Evolutionary conservation across 2,888 invertebrate species (phyloP).

Genomic region (Phasia obesa): DNA sequence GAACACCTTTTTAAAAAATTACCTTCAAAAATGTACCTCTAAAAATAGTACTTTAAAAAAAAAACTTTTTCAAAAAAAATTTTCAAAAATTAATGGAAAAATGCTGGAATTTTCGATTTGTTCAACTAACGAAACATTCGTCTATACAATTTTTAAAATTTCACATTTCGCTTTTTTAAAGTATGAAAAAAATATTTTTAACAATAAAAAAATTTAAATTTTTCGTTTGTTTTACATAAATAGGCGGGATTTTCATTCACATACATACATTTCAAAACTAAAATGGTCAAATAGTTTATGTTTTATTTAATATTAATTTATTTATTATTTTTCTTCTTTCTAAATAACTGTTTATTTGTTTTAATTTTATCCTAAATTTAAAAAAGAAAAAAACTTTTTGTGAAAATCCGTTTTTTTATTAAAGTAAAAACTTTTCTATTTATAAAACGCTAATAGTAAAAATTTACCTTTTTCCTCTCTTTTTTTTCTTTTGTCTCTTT

Average conservation of each 20-base stretch:
- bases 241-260: not conserved
- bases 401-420: not conserved
- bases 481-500: constrained; percentile 51
- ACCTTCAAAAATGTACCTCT: too few relatives aligned
- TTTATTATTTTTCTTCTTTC: constrained; percentile 8
- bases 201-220: not conserved
- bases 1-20: too few relatives aligned
- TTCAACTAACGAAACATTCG: constrained; percentile 8
- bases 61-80: not conserved
- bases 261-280: not conserved
- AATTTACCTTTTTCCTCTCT: constrained; percentile 40
- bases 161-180: too few relatives aligned
- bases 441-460: constrained; percentile 13
- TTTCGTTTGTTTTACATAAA: not conserved
- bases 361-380: constrained; percentile 18
- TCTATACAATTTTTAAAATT: too few relatives aligned
- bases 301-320: constrained; percentile 25
- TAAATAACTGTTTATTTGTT: constrained; percentile 26
- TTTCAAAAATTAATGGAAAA: not conserved
- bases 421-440: not conserved
- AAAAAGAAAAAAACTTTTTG: not conserved
- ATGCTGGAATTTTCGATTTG: not conserved
- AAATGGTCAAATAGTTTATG: constrained; percentile 4
- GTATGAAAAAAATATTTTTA: too few relatives aligned
- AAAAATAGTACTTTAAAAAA: not conserved